Evolutionary conservation across 2,888 invertebrate genomes (phyloP).

Genomic region (Actias luna): DNA sequence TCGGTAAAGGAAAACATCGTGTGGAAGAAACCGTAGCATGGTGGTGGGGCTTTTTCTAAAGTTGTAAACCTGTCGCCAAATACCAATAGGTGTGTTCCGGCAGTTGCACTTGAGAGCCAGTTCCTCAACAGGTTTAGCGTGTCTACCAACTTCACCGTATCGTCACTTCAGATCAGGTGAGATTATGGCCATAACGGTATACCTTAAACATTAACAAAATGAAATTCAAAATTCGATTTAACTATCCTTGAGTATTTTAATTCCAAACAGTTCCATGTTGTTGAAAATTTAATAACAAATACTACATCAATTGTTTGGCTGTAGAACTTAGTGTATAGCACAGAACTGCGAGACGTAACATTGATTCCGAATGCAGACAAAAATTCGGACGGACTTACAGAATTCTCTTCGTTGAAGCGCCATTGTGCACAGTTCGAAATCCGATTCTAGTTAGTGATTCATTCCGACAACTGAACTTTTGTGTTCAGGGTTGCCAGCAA

Average conservation of each 20-base stretch:
- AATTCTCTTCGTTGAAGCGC: slow-evolving; percentile 1
- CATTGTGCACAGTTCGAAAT: slow-evolving; percentile 7
- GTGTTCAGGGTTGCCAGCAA: neutral
- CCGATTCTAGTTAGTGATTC: slow-evolving; percentile 11
- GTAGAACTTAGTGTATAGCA: neutral
- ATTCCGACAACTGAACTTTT: slow-evolving; percentile 3
- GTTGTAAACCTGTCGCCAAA: too few relatives aligned
- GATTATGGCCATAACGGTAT: too few relatives aligned
- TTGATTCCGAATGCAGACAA: neutral
- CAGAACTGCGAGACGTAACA: neutral
- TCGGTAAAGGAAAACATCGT: too few relatives aligned
- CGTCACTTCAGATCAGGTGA: too few relatives aligned
- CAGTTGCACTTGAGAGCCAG: too few relatives aligned
- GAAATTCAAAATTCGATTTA: neutral
- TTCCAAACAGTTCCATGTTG: neutral
- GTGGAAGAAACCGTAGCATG: too few relatives aligned
- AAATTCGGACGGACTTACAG: neutral
- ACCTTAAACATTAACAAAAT: too few relatives aligned
- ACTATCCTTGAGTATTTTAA: too few relatives aligned
- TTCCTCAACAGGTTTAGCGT: too few relatives aligned
- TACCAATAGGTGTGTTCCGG: too few relatives aligned
- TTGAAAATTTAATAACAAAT: neutral
- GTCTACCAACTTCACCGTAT: too few relatives aligned
- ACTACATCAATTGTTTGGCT: neutral
- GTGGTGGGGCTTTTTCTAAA: too few relatives aligned